These are phyloP conservation scores for Caenorhabditis auriculariae DNA, from an alignment of 2,888 invertebrate species.

Conservation along the genomic window DNA sequence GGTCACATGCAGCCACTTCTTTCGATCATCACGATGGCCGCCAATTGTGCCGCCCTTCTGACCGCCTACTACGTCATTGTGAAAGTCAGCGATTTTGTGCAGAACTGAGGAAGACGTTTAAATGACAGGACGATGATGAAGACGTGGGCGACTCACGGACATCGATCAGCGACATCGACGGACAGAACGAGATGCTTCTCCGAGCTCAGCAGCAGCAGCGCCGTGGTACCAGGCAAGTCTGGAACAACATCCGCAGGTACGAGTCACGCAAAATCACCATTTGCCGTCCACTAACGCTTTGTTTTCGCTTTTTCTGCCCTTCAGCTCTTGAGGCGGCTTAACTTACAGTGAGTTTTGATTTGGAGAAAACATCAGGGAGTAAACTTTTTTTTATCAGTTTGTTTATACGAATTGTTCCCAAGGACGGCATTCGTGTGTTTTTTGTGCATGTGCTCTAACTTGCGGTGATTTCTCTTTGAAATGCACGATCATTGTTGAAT, in stretches of 20 bases:
- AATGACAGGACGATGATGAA: constrained; percentile 55
- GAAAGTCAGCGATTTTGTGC: constrained; percentile 31
- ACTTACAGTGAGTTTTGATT: background rate
- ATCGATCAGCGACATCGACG: constrained; percentile 54
- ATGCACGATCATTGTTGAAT: too few species aligned
- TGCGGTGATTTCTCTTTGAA: constrained; percentile 21
- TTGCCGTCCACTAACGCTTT: too few species aligned
- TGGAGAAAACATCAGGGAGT: background rate
- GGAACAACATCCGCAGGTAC: too few species aligned
- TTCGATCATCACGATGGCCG: constrained; percentile 56
- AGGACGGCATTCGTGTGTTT: background rate
- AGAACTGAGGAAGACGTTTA: background rate
- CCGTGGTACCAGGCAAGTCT: constrained; percentile 32
- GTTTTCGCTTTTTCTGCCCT: too few species aligned
- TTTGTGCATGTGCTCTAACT: constrained; percentile 8
- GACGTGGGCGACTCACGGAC: constrained; percentile 58
- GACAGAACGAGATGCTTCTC: constrained; percentile 32
- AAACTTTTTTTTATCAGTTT: constrained; percentile 2
- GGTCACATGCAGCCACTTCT: constrained; percentile 61
- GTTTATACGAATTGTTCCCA: background rate
- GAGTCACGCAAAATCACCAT: background rate
- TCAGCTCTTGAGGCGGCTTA: too few species aligned
- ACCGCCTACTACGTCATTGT: constrained; percentile 63
- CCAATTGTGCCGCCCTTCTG: constrained; percentile 59
- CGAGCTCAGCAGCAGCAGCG: constrained; percentile 35